Conservation (phyloP, 2,797 vertebrate species). For the Fundulus diaphanus region DNA sequence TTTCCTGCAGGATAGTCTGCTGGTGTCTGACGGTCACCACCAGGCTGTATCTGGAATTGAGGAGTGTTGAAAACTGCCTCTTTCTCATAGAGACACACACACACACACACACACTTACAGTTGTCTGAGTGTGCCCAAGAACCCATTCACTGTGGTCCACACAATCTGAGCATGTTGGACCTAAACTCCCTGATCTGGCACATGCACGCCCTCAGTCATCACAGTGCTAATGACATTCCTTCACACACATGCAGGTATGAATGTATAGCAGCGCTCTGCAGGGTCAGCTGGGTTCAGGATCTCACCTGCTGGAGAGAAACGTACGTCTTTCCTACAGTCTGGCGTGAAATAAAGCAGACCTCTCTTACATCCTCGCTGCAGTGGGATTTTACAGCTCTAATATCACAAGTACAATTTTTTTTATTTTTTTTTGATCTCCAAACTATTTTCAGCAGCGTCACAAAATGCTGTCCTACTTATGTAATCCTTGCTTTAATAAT, state of each 20-base stretch:
- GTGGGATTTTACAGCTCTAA: constrained; percentile 1
- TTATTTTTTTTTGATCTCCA: background rate
- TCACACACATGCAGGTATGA: constrained; percentile 53
- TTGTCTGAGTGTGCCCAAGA: constrained; percentile 16
- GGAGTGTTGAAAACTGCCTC: constrained; percentile 69
- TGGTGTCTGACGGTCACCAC: constrained; percentile 30
- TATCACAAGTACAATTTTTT: constrained; percentile 1
- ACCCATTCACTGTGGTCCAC: constrained; percentile 12
- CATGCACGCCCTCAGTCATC: constrained; percentile 66
- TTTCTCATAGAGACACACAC: constrained; percentile 8
- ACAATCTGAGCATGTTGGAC: constrained; percentile 39
- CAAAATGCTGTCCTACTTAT: constrained; percentile 18
- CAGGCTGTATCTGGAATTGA: constrained; percentile 66
- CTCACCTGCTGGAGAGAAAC: background rate
- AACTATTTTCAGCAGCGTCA: background rate
- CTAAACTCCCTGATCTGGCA: constrained; percentile 36
- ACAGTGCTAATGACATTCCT: constrained; percentile 70
- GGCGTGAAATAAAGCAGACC: background rate
- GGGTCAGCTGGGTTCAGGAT: constrained; percentile 45
- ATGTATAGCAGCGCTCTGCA: constrained; percentile 12
- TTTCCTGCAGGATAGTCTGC: constrained; percentile 35
- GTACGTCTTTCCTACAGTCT: background rate
- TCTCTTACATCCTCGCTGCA: background rate
- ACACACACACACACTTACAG: constrained; percentile 24
- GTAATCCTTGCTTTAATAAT: constrained; percentile 26